A percentile compares a stretch with the other conserved stretches of the same genome.
Conservation (phyloP, 2,113 vertebrate species). For the Forbesichthys agassizii region DNA sequence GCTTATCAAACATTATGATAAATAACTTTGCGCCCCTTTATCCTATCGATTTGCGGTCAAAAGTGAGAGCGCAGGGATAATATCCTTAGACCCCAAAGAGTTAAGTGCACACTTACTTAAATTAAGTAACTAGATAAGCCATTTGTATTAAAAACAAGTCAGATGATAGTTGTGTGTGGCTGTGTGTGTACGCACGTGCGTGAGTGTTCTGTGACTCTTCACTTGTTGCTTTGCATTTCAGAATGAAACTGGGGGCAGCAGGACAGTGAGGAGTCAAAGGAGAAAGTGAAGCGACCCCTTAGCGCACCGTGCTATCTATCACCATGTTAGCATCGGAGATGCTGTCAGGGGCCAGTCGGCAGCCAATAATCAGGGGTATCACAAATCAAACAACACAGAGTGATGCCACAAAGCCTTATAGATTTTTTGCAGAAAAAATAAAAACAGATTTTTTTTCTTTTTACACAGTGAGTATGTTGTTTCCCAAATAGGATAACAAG, state of each 20-base stretch:
- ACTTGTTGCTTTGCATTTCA: background rate
- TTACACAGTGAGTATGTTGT: conserved; percentile 20
- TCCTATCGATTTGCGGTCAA: too few relatives aligned
- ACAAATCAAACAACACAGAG: conserved; percentile 49
- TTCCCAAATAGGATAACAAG: conserved; percentile 48
- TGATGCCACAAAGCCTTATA: conserved; percentile 50
- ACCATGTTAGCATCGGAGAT: conserved; percentile 37
- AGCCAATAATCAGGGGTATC: conserved; percentile 46
- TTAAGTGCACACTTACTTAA: too few relatives aligned
- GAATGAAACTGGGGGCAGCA: conserved; percentile 30
- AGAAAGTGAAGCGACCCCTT: conserved; percentile 17
- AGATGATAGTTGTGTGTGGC: background rate
- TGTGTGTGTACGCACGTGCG: background rate
- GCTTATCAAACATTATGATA: too few relatives aligned
- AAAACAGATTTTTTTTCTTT: background rate
- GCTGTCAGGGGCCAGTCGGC: conserved; percentile 22
- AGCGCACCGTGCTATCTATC: conserved; percentile 46
- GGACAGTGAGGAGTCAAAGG: conserved; percentile 20
- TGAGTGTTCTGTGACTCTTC: background rate
- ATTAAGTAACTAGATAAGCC: too few relatives aligned
- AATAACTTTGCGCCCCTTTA: too few relatives aligned
- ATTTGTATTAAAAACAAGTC: too few relatives aligned
- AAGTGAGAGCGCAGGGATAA: too few relatives aligned
- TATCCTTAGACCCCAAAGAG: too few relatives aligned
- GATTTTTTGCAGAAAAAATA: conserved; percentile 50